These are phyloP conservation scores for Sinotaia quadrata DNA, from an alignment of 2,888 invertebrate genomes.

Conservation along the genomic window DNA sequence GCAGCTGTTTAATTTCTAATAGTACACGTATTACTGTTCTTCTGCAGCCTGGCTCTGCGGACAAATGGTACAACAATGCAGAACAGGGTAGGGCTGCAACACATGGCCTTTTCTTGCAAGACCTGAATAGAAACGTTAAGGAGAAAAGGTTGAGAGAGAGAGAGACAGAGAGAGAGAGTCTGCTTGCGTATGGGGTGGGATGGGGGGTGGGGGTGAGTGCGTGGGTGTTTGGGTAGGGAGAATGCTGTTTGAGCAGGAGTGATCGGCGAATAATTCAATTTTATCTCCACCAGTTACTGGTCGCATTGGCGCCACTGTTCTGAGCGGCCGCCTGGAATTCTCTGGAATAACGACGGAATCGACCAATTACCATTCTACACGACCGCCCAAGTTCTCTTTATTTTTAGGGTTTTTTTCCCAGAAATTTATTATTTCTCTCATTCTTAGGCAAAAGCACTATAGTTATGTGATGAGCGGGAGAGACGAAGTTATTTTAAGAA, in stretches of 20 bases:
- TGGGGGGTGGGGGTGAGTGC: slow-evolving; percentile 8
- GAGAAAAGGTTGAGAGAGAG: not conserved
- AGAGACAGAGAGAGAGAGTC: not conserved
- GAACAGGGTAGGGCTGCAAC: too few relatives aligned
- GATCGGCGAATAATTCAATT: slow-evolving; percentile 29
- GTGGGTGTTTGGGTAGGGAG: not conserved
- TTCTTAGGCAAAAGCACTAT: too few relatives aligned
- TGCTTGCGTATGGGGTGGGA: too few relatives aligned
- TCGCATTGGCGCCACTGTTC: slow-evolving; percentile 20
- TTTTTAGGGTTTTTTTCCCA: not conserved
- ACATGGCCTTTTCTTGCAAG: too few relatives aligned
- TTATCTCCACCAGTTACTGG: slow-evolving; percentile 26
- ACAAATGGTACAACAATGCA: too few relatives aligned
- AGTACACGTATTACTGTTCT: too few relatives aligned
- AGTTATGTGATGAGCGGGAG: too few relatives aligned
- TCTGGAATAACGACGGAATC: not conserved
- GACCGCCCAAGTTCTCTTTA: not conserved
- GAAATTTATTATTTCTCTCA: not conserved
- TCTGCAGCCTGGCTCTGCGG: too few relatives aligned
- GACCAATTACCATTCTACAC: slow-evolving; percentile 21
- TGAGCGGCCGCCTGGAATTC: slow-evolving; percentile 7
- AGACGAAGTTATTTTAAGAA: too few relatives aligned
- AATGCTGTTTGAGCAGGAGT: not conserved
- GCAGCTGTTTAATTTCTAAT: too few relatives aligned
- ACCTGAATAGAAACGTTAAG: slow-evolving; percentile 24